Evolutionary conservation across 2,113 vertebrate genomes (phyloP), one percentile per base, ranked within the genome.

Genomic region (Mystacornis crossleyi): DNA sequence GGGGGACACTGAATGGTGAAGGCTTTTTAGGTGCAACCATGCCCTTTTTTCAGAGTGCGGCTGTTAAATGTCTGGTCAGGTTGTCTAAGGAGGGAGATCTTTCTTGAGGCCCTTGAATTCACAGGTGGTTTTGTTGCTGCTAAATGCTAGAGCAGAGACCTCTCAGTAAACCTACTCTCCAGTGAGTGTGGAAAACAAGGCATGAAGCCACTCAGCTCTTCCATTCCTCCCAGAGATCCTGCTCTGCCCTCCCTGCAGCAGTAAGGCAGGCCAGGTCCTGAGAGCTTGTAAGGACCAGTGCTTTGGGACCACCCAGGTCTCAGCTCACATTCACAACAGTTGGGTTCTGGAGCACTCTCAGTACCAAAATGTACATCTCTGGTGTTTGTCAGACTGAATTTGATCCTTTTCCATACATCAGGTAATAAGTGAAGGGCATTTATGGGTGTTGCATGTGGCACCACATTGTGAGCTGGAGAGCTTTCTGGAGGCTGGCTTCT

Each of bases 381-480:
- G 4, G 26, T 18, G 5, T 62, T 93, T 83, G 26, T 31, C 50
- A 43, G 28, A 25, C 31, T 71, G 61, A 57, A 45, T 50, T 45
- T 31, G 29, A 57, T 28, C 58, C 25, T 45, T 95, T 95, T 50
- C 55, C 31, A 7, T n/a, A n/a, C 6, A 20, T 42, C 43, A 42
- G 1, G 18, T 1, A 1, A 8, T 43, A 18, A 58, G 21, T 29
- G 54, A 48, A 31, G 43, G 33, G 10, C 40, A 24, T 75, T 67
- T 83, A 11, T 16, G 17, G 33, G 33, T 0, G 0, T 18, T 40
- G 19, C 0, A 0, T 26, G 38, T 64, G 67, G 53, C 26, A 38
- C n/a, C 45, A 18, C 0, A 0, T 28, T 3, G 1, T 24, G 58
- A 81, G 9, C 31, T 28, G 34, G 31, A 80, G 50, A 72, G 36